Evolutionary conservation across 2,888 invertebrate genomes (phyloP), one percentile per base, ranked within the genome.

Genomic region (Drosophila prostipennis): DNA sequence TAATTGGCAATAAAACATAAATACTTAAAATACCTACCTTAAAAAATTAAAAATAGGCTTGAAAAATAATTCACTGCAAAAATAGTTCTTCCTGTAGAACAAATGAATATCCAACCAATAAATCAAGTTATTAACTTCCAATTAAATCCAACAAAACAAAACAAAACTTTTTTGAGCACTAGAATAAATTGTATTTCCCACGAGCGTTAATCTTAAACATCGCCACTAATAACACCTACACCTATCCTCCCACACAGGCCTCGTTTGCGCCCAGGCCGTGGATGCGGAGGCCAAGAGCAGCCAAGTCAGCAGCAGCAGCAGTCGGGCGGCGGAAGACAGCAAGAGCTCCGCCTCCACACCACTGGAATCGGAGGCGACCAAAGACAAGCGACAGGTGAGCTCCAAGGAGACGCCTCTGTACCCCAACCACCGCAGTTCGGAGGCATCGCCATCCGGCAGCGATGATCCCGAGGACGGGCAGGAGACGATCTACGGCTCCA

Each of bases 401-500:
- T 78, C 84, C 45, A 90, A 91, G 71, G 90, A 91, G 60, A 91
- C 91, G 16, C 63, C 81, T 13, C 63, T 89, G 7, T 91, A 90
- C 87, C 86, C 91, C 32, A 91, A 91, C 78, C 91, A 91, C 75
- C 89, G 91, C 52, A 83, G 80, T 37, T 53, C 64, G 10, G 88
- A 85, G 43, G 53, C 53, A 5, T 49, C 69, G 6, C 29, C 42
- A 4, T 71, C 79, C 0, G 56, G 60, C 7, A 70, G 65, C 11
- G 91, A 91, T 74, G 91, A 91, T 82, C 91, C 90, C 43, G 91
- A 91, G 79, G 89, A 89, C 61, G 90, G 90, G 8, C 90, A 91
- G 75, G 91, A 91, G 76, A 91, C 90, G 0, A 90, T 91, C 56
- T 91, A 91, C 59, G 90, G 91, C 2, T 64, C 89, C 11, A 91